phyloP scores from a whole-genome alignment of 2,888 invertebrate species.

The Acronicta alni region DNA sequence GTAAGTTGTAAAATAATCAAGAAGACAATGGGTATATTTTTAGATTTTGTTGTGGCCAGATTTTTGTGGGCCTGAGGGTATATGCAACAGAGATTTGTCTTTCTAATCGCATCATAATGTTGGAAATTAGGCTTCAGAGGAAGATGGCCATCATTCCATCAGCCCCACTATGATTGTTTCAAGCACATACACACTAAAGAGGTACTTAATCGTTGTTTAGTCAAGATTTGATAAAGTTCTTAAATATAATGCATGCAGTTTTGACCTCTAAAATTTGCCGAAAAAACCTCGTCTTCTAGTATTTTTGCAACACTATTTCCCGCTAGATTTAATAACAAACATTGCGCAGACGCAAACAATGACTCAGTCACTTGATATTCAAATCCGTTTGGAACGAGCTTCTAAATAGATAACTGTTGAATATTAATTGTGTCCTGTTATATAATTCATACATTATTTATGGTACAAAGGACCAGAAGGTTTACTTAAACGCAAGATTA shows the following conservation, averaged over 20 bases:
- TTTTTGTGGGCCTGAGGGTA: no score
- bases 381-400: conserved; percentile 23
- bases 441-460: conserved; percentile 40
- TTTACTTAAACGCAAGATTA: background rate
- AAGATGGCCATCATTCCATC: no score
- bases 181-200: no score
- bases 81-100: no score
- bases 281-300: background rate
- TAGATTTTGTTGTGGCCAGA: no score
- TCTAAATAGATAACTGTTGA: conserved; percentile 43
- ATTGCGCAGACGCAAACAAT: conserved; percentile 18
- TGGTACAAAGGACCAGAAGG: conserved; percentile 29
- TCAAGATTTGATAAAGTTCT: no score
- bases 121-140: no score
- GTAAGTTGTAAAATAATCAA: no score
- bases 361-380: conserved; percentile 38
- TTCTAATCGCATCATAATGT: no score
- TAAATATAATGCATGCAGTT: conserved; percentile 8
- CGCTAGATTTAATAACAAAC: conserved; percentile 12
- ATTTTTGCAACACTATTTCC: conserved; percentile 14
- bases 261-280: conserved; percentile 1
- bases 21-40: no score
- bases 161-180: no score
- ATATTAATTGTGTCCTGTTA: conserved; percentile 50
- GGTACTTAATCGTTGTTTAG: no score